Evolutionary conservation across 2,888 invertebrate genomes (phyloP).

Genomic region (Drosophila eohydei): DNA sequence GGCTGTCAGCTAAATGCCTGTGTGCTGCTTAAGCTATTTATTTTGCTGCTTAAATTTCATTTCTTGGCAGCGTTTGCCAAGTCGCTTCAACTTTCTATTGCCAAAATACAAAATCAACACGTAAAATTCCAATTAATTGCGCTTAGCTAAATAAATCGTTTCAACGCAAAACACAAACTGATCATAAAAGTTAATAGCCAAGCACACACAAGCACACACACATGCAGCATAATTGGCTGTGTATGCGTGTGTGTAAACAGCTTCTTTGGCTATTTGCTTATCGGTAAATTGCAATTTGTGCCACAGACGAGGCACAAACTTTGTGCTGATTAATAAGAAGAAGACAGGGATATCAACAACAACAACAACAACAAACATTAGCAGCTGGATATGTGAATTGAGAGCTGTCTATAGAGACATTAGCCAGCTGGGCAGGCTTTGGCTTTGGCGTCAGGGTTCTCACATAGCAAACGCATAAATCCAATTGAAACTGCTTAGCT

Average conservation of each 20-base stretch:
- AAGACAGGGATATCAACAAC: constrained; percentile 4
- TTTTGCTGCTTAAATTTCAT: constrained; percentile 2
- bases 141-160: constrained; percentile 81
- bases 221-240: constrained; percentile 60
- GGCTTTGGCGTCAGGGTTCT: constrained; percentile 29
- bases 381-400: constrained; percentile 6
- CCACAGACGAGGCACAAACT: constrained; percentile 40
- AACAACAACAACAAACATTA: constrained; percentile 36
- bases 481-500: constrained; percentile 81
- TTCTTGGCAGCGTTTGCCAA: constrained; percentile 18
- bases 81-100: constrained; percentile 21
- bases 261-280: constrained; percentile 80
- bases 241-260: constrained; percentile 67
- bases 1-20: constrained; percentile 1
- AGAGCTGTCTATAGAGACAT: constrained; percentile 63
- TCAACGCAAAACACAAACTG: constrained; percentile 81
- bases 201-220: constrained; percentile 33
- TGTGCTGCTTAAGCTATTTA: constrained; percentile 1
- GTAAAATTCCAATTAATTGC: constrained; percentile 81
- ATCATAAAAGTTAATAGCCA: constrained; percentile 80
- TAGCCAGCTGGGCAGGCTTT: constrained; percentile 57
- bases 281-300: constrained; percentile 78
- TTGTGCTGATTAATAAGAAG: constrained; percentile 78
- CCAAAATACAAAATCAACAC: constrained; percentile 73
- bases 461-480: constrained; percentile 80